phyloP scores from a whole-genome alignment of 2,888 invertebrate species.

The Gibbula magus region DNA sequence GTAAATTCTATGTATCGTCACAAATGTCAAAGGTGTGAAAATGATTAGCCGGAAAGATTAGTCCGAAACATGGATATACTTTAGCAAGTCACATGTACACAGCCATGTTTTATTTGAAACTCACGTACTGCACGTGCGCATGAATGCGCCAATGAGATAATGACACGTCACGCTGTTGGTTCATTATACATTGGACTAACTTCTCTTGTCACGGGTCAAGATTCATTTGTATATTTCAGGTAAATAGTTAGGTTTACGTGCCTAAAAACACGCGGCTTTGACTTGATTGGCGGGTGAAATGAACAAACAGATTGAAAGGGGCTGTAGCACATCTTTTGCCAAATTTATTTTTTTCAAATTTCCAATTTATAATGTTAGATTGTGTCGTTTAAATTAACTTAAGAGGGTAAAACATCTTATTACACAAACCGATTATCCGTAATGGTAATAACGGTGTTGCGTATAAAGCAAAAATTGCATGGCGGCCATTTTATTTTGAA shows the following conservation, averaged over 20 bases:
- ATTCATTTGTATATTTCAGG: not conserved
- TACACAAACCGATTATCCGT: too few species aligned
- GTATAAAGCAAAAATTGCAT: too few species aligned
- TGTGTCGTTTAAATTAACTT: too few species aligned
- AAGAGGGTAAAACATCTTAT: too few species aligned
- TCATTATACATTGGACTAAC: not conserved
- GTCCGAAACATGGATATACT: not conserved
- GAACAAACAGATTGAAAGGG: not conserved
- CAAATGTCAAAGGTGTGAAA: not conserved
- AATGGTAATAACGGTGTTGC: too few species aligned
- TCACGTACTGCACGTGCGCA: not conserved
- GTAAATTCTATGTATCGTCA: not conserved
- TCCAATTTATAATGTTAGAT: too few species aligned
- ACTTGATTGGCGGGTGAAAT: not conserved
- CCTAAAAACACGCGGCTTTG: not conserved
- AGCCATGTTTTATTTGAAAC: not conserved
- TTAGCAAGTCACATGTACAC: not conserved
- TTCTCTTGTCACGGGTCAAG: not conserved
- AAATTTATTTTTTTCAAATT: too few species aligned
- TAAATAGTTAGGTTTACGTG: not conserved
- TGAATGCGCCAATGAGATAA: not conserved
- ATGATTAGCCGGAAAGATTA: not conserved
- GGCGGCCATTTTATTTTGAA: too few species aligned
- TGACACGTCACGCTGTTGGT: not conserved
- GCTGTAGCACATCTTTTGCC: too few species aligned